phyloP scores from a whole-genome alignment of 2,113 vertebrate genomes.

The Halichoeres trimaculatus region DNA sequence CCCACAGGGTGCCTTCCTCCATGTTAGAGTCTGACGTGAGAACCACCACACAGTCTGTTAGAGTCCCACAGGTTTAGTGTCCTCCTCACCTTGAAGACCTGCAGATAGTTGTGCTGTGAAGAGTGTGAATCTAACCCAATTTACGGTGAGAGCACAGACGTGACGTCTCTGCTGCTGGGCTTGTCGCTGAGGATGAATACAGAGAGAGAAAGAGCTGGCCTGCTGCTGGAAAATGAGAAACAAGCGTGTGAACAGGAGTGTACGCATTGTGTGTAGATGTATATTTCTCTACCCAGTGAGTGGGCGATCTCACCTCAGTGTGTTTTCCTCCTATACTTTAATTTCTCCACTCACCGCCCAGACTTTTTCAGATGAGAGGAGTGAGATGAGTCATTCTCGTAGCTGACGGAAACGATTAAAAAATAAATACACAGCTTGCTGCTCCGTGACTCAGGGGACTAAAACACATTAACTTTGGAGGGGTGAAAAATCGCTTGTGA shows the following conservation, averaged over 20 bases:
- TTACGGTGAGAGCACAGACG: conserved; percentile 9
- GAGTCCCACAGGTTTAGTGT: background rate
- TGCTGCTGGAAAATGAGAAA: conserved; percentile 4
- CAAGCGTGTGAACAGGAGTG: background rate
- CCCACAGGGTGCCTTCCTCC: background rate
- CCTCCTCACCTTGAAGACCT: background rate
- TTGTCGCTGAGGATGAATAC: conserved; percentile 8
- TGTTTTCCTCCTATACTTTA: background rate
- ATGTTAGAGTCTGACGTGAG: background rate
- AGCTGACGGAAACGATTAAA: conserved; percentile 25
- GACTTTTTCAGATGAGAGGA: conserved; percentile 4
- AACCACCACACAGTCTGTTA: background rate
- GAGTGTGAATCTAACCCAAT: conserved; percentile 21
- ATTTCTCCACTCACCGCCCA: background rate
- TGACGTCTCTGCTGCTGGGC: background rate
- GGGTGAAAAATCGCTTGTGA: background rate
- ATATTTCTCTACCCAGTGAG: background rate
- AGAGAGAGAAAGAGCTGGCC: background rate
- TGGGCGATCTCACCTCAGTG: conserved; percentile 3
- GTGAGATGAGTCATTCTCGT: conserved; percentile 36
- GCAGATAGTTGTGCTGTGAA: background rate
- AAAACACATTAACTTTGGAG: conserved; percentile 7
- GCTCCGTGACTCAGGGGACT: conserved; percentile 20
- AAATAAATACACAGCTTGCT: conserved; percentile 33
- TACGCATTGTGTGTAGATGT: background rate